Base-by-base conservation (phyloP, 2,113 vertebrate genomes). In the Anguilla rostrata region DNA sequence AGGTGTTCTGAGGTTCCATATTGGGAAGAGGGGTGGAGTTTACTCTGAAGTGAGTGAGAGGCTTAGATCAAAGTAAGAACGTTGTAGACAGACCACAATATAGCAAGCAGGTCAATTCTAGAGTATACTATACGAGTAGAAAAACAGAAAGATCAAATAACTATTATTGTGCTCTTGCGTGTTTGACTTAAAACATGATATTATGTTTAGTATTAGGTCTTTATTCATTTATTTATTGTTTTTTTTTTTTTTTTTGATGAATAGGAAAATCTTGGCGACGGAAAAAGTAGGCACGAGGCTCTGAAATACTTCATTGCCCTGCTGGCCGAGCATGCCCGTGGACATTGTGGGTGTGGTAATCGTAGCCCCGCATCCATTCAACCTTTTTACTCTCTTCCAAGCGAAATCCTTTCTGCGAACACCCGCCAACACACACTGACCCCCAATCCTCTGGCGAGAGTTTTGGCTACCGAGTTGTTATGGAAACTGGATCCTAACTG, bases 1-100 rank as follows among this genome's bases (percentile, higher is more conserved):
- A 91, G 92, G 92, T 95, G 94, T 94, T 83, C 93, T 92, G 94
- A 95, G 93, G 89, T 89, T 93, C 90, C 92, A 87, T 86, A 85
- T 82, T 57, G 16, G 60, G 83, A 29, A 5, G 39, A 9, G 16
- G 8, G 39, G 57, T 34, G 63, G 46, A 66, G 39, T 46, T 18
- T 82, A n/a, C n/a, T 75, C 71, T 75, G n/a, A 75, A 29, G 71
- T 75, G 71, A 75, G 71, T 75, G 71, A n/a, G 71, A 1, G 71
- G n/a, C 26, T 26, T 12, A 0, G 9, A 75, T 26, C n/a, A 75
- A 75, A 2, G n/a, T 34, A 34, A 75, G 9, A 34, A n/a, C 71
- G 16, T 75, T 75, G 71, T n/a, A 34, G 71, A 34, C 2, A 75
- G 71, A 75, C 71, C n/a, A 75, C 71, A n/a, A 9, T n/a, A 75